A percentile compares a stretch with the other conserved stretches of the same genome.
These are phyloP conservation scores for Dendrocincla fuliginosa DNA, from an alignment of 2,797 vertebrate genomes.

Conservation along the genomic window DNA sequence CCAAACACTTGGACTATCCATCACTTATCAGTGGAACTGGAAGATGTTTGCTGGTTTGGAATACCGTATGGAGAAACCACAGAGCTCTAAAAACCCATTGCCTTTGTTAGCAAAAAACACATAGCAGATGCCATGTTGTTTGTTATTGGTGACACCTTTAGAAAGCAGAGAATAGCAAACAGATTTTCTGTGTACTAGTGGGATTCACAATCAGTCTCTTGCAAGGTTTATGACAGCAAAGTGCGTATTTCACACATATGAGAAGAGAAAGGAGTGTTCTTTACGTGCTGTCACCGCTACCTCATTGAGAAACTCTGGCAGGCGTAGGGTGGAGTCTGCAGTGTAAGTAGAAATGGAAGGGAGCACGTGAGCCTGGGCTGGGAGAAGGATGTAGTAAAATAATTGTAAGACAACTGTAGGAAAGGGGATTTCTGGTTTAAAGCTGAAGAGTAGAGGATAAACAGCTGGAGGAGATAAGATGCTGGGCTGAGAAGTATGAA, in stretches of 20 bases:
- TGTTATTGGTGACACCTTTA: slow-evolving; percentile 47
- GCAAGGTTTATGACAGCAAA: neutral
- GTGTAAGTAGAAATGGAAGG: neutral
- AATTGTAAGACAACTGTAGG: neutral
- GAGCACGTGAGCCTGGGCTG: neutral
- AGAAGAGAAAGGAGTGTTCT: neutral
- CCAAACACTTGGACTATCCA: neutral
- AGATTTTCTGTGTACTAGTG: slow-evolving; percentile 40
- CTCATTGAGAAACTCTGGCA: neutral
- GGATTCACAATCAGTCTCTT: slow-evolving; percentile 18
- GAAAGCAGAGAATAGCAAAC: slow-evolving; percentile 24
- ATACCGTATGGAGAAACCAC: neutral
- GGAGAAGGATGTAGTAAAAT: neutral
- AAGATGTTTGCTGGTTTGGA: neutral
- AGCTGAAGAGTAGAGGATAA: neutral
- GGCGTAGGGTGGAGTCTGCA: neutral
- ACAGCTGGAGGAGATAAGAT: neutral
- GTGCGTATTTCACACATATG: neutral
- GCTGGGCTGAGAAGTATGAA: neutral
- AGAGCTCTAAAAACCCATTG: neutral
- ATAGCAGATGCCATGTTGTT: slow-evolving; percentile 42
- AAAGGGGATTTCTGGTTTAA: neutral
- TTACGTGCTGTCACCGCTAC: neutral
- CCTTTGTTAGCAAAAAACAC: neutral
- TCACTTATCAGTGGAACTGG: neutral